These are phyloP conservation scores for Luehdorfia chinensis DNA, from an alignment of 1,140 invertebrate species.

Conservation along the genomic window DNA sequence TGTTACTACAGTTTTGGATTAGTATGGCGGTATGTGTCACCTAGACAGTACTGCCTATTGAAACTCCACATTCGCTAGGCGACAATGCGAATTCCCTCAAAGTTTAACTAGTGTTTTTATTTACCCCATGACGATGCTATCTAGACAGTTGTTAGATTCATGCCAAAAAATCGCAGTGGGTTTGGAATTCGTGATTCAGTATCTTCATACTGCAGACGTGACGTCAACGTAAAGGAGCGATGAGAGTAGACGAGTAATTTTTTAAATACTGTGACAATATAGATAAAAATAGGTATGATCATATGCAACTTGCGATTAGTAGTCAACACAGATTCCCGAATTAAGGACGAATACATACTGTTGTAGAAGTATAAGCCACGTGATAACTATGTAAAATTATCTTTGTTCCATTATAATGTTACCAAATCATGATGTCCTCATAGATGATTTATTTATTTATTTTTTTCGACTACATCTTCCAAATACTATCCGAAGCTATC, in stretches of 20 bases:
- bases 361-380: too few relatives aligned
- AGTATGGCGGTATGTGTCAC: too few relatives aligned
- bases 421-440: too few relatives aligned
- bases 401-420: too few relatives aligned
- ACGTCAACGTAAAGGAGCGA: constrained; percentile 18
- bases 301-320: not conserved
- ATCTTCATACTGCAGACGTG: constrained; percentile 21
- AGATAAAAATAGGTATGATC: constrained; percentile 33
- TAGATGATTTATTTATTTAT: too few relatives aligned
- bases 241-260: constrained; percentile 17
- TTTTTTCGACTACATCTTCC: too few relatives aligned
- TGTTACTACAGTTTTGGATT: too few relatives aligned
- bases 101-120: not conserved
- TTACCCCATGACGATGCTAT: not conserved
- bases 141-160: constrained; percentile 2
- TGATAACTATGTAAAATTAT: too few relatives aligned
- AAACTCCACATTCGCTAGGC: too few relatives aligned
- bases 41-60: too few relatives aligned
- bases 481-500: too few relatives aligned
- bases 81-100: not conserved
- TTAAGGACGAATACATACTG: not conserved
- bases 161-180: constrained; percentile 16
- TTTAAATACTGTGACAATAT: constrained; percentile 26
- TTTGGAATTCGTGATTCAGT: constrained; percentile 32
- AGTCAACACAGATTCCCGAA: not conserved